Evolutionary conservation across 2,888 invertebrate species (phyloP), one percentile per base, ranked within the genome.

Genomic region (Cosmia pyralina): DNA sequence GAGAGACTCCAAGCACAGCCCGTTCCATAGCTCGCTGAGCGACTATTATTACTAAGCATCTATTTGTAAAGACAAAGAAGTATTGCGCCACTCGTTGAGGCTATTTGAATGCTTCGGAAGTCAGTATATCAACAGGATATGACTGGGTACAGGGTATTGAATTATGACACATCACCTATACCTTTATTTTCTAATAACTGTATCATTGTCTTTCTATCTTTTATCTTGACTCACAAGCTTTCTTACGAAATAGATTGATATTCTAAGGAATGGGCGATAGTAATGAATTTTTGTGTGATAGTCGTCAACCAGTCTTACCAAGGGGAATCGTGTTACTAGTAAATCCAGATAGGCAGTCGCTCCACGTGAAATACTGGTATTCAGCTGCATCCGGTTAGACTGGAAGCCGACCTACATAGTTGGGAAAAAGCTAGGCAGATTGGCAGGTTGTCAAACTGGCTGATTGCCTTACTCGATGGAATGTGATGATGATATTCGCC

Each of bases 141-240:
- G 22, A 46, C 34, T 64, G 62, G 13, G 7, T 46, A 1, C 11
- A 8, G 17, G 19, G 15, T n/a, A 10, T 44, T 19, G 48, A 34
- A 34, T 34, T 19, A 57, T 75, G 76, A 75, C 76, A 22, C 38
- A 53, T 48, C 6, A 67, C 15, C 0, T 28, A n/a, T n/a, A 44
- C 19, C 58, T 48, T 48, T 10, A 10, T n/a, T 53, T 72, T 59
- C 52, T 38, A 28, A 1, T 38, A 38, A 46, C 19, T 11, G 19
- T 19, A 10, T 8, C 10, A 22, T 15, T 65, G 53, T 72, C 8
- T 46, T n/a, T 41, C 10, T 53, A 41, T 8, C 48, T 28, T 28
- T 59, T 52, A 17, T 46, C 19, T 62, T 75, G 75, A 75, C 50
- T 76, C 69, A 75, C 13, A 62, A 5, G 41, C 0, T 22, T 76